phyloP scores from a whole-genome alignment of 2,113 vertebrate species.

The Lasiurus cinereus region DNA sequence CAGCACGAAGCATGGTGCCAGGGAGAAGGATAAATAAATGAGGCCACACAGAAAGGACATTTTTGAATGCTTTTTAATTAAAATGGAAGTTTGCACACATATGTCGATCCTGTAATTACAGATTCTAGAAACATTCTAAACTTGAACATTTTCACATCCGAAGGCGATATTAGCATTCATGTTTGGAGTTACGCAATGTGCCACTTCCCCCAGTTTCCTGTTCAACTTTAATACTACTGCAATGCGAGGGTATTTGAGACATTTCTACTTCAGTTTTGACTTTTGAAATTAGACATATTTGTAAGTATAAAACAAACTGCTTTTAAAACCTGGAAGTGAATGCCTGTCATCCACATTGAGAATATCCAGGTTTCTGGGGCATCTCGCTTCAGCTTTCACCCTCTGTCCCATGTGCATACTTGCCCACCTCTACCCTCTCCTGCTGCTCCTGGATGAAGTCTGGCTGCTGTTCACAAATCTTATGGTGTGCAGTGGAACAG shows the following conservation, averaged over 20 bases:
- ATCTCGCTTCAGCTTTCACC: neutral
- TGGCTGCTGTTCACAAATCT: neutral
- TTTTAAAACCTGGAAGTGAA: slow-evolving; percentile 1
- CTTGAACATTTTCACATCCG: neutral
- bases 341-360: neutral
- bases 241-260: neutral
- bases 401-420: no score
- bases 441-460: neutral
- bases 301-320: neutral
- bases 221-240: neutral
- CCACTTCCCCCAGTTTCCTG: neutral
- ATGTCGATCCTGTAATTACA: neutral
- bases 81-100: neutral
- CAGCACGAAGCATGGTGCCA: neutral
- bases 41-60: neutral
- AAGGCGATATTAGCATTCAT: neutral
- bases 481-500: neutral
- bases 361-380: neutral
- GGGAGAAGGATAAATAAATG: neutral
- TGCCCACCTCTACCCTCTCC: neutral
- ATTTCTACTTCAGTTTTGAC: neutral
- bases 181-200: neutral
- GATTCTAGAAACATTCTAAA: slow-evolving; percentile 9
- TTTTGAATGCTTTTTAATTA: neutral
- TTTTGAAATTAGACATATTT: neutral